Conservation (phyloP, 2,113 vertebrate species). For the Xenopus borealis region DNA sequence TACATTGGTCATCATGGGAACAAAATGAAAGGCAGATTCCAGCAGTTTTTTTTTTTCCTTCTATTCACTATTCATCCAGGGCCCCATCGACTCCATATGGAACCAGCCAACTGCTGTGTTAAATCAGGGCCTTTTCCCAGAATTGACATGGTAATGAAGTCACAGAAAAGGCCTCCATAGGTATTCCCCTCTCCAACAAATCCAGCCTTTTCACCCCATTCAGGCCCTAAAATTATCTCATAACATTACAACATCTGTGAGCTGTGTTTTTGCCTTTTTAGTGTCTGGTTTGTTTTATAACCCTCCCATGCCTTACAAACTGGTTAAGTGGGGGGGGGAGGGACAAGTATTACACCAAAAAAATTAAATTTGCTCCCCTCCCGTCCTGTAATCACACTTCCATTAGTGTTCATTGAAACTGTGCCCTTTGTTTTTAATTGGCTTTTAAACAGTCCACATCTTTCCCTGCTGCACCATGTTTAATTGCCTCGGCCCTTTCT, state of each 20-base stretch:
- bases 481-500: neutral
- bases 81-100: constrained; percentile 83
- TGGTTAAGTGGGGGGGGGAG: constrained; percentile 43
- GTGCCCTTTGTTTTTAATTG: constrained; percentile 23
- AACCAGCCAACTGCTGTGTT: constrained; percentile 86
- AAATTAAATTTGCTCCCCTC: constrained; percentile 24
- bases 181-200: constrained; percentile 67
- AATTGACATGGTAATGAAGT: constrained; percentile 97
- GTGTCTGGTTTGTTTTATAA: constrained; percentile 57
- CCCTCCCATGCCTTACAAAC: constrained; percentile 48
- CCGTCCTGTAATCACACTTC: constrained; percentile 44
- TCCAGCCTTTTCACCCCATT: constrained; percentile 71
- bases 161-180: constrained; percentile 69
- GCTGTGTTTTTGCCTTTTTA: constrained; percentile 54
- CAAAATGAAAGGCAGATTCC: constrained; percentile 94
- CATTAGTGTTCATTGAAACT: constrained; percentile 15
- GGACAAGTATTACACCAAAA: constrained; percentile 45
- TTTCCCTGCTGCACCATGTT: neutral
- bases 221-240: constrained; percentile 75
- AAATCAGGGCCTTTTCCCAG: constrained; percentile 76
- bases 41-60: constrained; percentile 77
- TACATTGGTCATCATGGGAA: constrained; percentile 87
- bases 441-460: constrained; percentile 20
- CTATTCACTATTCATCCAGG: constrained; percentile 95
- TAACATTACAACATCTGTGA: constrained; percentile 75